Base-by-base conservation (phyloP, 2,888 invertebrate species). In the Homarus gammarus region DNA sequence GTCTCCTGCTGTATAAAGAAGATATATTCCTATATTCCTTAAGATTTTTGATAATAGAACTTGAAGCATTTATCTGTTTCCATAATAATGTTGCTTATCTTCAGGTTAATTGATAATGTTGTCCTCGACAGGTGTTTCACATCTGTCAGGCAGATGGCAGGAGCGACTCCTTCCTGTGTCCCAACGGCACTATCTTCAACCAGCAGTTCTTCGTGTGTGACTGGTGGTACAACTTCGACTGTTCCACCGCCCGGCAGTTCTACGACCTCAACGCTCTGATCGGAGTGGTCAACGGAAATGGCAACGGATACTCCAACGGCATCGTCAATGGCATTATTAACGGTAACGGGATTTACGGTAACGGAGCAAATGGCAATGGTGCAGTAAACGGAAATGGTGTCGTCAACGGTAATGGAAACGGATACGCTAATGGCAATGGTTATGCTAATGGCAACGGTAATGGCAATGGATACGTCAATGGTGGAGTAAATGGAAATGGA, bases 141-240 rank as follows among this genome's bases (percentile, higher is more conserved):
- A 88, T 88, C 75, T 88, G 88, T 31, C 88, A 88, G 75, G 88
- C 73, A 6, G 88, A 72, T 12, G 88, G 88, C 51, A 40, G 88
- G 3, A 56, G 56, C 36, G 84, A 88, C 84, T 88, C 90, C 33
- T 91, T 91, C 87, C 81, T 91, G 18, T 91, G 90, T 72, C 90
- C 90, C 73, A 91, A 91, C 84, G 90, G 90, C 27, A 91, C 90
- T 36, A 38, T 91, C 49, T 91, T 91, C 90, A 91, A 91, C 84
- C 90, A 91, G 64, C 87, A 87, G 44, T 91, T 88, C 84, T 91
- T 91, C 81, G 90, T 91, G 49, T 91, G 90, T 68, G 90, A 91
- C 68, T 84, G 83, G 79, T 91, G 90, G 90, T 87, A 78, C 87
- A 91, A 90, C 81, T 78, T 91, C 56, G 90, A 91, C 79, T 91